Base-by-base conservation (phyloP, 2,113 vertebrate genomes). In the Heterotis niloticus region DNA sequence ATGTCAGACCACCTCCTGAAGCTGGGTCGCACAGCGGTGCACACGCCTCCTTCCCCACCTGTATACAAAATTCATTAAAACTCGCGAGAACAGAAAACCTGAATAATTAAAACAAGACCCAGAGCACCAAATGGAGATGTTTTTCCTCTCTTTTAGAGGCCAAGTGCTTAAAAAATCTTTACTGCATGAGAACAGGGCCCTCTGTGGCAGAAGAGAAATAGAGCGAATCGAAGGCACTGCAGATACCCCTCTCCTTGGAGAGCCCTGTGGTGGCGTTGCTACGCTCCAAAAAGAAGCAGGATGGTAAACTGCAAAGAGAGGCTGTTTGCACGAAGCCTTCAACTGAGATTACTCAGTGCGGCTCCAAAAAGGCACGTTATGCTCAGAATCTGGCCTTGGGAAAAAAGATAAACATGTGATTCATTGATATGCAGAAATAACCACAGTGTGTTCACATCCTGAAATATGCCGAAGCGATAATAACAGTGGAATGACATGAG, bases 1-100 rank as follows among this genome's bases (percentile, higher is more conserved):
- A 78, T 59, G 76, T 78, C 64, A 68, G 76, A 64, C 24, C 26
- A 12, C 17, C 28, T 62, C 29, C 29, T 64, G 60, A 77, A 66
- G 64, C 17, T 44, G 23, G 64, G 72, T 17, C 28, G 57, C 52
- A 59, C 18, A 60, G 59, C 28, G 72, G 72, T 24, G 16, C 72
- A 44, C 17, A 56, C 7, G n/a, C 26, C 51, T 17, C 14, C 51
- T 67, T 57, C 34, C 44, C 60, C 51, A 29, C 64, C 65, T 60
- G 54, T 24, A 69, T 57, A 59, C 28, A 28, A 59, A 75, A 60
- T 75, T 75, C 72, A 75, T 60, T 59, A 57, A 60, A 13, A 29
- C 52, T 75, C 56, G 10, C 26, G 12, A 18, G 52, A 29, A 78
- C 20, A 5, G 52, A 59, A 56, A 20, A 57, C 26, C 16, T 7